These are phyloP conservation scores for Minunthozetes semirufus DNA, from an alignment of 2,888 invertebrate genomes.

Conservation along the genomic window DNA sequence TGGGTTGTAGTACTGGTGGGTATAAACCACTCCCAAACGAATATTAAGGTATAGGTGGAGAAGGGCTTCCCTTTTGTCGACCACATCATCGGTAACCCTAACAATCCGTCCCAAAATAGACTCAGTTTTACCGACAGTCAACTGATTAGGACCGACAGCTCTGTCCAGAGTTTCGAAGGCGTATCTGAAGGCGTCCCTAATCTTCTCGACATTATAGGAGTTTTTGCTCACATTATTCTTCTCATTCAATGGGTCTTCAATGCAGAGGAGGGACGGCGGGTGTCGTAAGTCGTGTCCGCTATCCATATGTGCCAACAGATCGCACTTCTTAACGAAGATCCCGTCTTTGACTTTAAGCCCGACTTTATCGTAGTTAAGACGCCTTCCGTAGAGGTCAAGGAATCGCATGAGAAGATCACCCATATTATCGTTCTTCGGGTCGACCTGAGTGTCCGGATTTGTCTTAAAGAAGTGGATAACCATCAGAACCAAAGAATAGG, in stretches of 20 bases:
- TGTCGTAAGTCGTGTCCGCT: constrained; percentile 89
- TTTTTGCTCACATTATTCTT: constrained; percentile 97
- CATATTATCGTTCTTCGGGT: constrained; percentile 57
- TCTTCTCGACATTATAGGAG: constrained; percentile 85
- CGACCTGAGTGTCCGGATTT: constrained; percentile 74
- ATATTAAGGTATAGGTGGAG: no score
- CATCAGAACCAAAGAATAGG: constrained; percentile 96
- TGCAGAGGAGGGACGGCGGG: constrained; percentile 80
- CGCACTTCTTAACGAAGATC: constrained; percentile 86
- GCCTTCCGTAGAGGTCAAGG: constrained; percentile 91
- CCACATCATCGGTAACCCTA: constrained; percentile 69
- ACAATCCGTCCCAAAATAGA: constrained; percentile 83
- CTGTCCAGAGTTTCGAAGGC: constrained; percentile 58
- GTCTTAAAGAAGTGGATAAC: constrained; percentile 92
- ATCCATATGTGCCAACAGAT: constrained; percentile 76
- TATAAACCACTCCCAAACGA: no score
- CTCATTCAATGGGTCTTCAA: constrained; percentile 80
- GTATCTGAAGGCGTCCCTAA: constrained; percentile 90
- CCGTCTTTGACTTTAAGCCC: constrained; percentile 90
- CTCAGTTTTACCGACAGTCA: constrained; percentile 38
- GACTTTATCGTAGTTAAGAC: constrained; percentile 58
- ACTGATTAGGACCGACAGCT: constrained; percentile 44
- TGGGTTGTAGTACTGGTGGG: no score
- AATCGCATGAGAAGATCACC: constrained; percentile 93
- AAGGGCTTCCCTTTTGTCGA: constrained; percentile 55